These are phyloP conservation scores for Phalacrocorax pelagicus DNA, from an alignment of 2,113 vertebrate genomes.

Conservation along the genomic window DNA sequence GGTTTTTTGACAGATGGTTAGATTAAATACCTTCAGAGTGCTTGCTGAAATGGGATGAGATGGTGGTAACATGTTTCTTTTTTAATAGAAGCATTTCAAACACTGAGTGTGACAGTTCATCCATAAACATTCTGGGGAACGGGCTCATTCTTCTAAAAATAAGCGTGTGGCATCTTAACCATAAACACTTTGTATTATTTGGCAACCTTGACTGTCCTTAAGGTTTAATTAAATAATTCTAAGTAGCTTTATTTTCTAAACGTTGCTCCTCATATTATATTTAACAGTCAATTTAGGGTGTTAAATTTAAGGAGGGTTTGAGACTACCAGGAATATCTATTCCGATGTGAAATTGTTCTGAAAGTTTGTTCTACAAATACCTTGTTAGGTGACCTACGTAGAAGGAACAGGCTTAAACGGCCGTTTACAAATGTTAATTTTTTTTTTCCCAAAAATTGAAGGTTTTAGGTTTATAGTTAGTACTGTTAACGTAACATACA, in stretches of 20 bases:
- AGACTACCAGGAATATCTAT: not conserved
- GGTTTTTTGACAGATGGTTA: not conserved
- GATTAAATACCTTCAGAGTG: not conserved
- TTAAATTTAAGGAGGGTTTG: not conserved
- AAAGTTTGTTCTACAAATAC: not conserved
- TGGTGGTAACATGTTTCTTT: not conserved
- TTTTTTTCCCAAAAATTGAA: not conserved
- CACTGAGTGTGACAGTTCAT: not conserved
- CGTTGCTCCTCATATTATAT: not conserved
- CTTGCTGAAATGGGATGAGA: not conserved
- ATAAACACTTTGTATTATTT: not conserved
- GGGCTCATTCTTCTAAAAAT: not conserved
- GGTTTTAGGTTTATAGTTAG: not conserved
- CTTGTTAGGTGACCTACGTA: not conserved
- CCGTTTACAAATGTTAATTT: not conserved
- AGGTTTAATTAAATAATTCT: not conserved
- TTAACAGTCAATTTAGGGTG: not conserved
- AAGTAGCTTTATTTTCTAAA: not conserved
- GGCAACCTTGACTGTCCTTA: not conserved
- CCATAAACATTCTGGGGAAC: not conserved
- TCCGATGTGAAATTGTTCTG: not conserved
- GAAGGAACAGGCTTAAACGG: not conserved
- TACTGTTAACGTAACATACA: not conserved
- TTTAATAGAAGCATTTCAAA: not conserved
- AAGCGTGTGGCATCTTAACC: not conserved